These are phyloP conservation scores for Leguminivora glycinivorella DNA, from an alignment of 1,140 invertebrate genomes.

Conservation along the genomic window DNA sequence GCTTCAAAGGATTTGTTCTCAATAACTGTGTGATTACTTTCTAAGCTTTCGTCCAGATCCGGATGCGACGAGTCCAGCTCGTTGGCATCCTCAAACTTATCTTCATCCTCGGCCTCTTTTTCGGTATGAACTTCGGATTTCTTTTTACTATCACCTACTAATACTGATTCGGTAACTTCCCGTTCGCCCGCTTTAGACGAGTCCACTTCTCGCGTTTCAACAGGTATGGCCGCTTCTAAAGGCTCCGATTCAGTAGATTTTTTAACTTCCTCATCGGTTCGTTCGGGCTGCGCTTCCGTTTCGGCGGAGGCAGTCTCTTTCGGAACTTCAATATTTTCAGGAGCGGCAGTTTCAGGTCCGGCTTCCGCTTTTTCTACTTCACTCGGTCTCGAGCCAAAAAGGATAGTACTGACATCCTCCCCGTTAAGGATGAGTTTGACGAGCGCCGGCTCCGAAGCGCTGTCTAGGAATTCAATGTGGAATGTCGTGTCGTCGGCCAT, in stretches of 20 bases:
- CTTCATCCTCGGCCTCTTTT: slow-evolving; percentile 26
- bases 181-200: background rate
- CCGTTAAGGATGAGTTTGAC: slow-evolving; percentile 66
- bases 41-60: slow-evolving; percentile 59
- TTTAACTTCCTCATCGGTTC: background rate
- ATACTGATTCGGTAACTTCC: slow-evolving; percentile 27
- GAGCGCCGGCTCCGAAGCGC: slow-evolving; percentile 62
- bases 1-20: slow-evolving; percentile 59
- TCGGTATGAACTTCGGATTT: background rate
- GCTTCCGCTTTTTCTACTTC: slow-evolving; percentile 29
- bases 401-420: slow-evolving; percentile 54
- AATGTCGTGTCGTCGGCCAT: slow-evolving; percentile 68
- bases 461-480: slow-evolving; percentile 77
- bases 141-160: slow-evolving; percentile 4
- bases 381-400: slow-evolving; percentile 33
- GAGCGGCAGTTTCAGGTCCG: slow-evolving; percentile 22
- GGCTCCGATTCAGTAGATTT: background rate
- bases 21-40: slow-evolving; percentile 60
- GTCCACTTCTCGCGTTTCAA: background rate
- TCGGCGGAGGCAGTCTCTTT: background rate
- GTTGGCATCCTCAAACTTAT: slow-evolving; percentile 17
- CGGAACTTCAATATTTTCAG: background rate
- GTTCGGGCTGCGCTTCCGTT: background rate
- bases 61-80: slow-evolving; percentile 48
- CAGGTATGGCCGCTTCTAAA: background rate